Evolutionary conservation across 2,888 invertebrate species (phyloP).

Genomic region (Spodoptera littoralis): DNA sequence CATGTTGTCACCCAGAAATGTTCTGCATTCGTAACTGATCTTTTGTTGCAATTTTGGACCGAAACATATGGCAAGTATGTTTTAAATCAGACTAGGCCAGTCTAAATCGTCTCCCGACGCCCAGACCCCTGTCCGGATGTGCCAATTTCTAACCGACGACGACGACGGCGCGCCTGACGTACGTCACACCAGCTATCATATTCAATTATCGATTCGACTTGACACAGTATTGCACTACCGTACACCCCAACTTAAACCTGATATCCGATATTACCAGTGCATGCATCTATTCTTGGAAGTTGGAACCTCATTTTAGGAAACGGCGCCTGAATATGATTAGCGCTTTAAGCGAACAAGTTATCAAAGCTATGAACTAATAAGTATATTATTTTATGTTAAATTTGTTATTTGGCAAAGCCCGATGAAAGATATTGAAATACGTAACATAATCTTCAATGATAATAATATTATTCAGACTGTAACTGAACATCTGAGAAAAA

Average conservation of each 20-base stretch:
- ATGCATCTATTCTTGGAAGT: slow-evolving; percentile 14
- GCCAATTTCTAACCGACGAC: slow-evolving; percentile 73
- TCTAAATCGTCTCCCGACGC: slow-evolving; percentile 59
- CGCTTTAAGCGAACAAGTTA: background rate
- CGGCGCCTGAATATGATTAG: background rate
- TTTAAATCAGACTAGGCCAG: slow-evolving; percentile 41
- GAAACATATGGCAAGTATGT: slow-evolving; percentile 20
- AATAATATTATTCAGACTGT: too few relatives aligned
- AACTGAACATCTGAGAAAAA: background rate
- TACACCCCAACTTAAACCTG: slow-evolving; percentile 34
- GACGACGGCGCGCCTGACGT: slow-evolving; percentile 60
- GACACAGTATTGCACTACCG: slow-evolving; percentile 58
- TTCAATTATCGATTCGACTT: slow-evolving; percentile 73
- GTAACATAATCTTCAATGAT: too few relatives aligned
- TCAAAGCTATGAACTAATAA: background rate
- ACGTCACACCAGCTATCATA: slow-evolving; percentile 69
- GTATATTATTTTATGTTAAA: too few relatives aligned
- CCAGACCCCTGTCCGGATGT: slow-evolving; percentile 74
- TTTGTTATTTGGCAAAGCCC: too few relatives aligned
- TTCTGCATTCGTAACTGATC: background rate
- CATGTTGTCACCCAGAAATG: background rate
- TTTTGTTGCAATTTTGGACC: slow-evolving; percentile 3
- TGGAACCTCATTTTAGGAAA: slow-evolving; percentile 13
- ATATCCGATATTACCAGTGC: slow-evolving; percentile 33
- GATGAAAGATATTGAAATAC: too few relatives aligned